Conservation (phyloP, 2,113 vertebrate genomes). For the Anolis carolinensis region DNA sequence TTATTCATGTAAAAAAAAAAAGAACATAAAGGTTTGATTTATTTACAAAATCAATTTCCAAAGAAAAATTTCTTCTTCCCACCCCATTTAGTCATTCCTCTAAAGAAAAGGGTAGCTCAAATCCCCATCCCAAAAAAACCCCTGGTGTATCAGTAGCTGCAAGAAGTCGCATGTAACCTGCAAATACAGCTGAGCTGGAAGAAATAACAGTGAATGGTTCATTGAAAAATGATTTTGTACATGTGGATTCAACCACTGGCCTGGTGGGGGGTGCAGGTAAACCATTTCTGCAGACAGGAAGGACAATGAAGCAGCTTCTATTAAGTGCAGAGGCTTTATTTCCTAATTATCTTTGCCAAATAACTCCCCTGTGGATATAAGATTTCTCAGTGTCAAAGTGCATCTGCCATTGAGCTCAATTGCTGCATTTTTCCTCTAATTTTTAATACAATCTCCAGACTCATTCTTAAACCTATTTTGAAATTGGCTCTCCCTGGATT, state of each 20-base stretch:
- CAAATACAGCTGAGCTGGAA: constrained; percentile 6
- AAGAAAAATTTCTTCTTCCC: background rate
- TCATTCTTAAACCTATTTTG: background rate
- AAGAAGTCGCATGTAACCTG: background rate
- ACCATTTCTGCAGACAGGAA: background rate
- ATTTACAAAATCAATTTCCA: constrained; percentile 22
- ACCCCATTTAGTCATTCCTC: background rate
- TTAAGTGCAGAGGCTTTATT: background rate
- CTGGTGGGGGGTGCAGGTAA: constrained; percentile 6
- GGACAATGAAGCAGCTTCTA: background rate
- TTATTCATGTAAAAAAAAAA: constrained; percentile 50
- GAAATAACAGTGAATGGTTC: constrained; percentile 3
- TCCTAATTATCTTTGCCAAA: background rate
- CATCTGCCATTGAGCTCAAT: background rate
- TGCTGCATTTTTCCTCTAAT: background rate
- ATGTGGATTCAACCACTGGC: background rate
- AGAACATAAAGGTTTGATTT: background rate
- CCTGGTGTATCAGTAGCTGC: background rate
- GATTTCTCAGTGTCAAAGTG: background rate
- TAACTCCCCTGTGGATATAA: background rate
- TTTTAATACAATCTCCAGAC: background rate
- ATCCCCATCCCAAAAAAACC: background rate
- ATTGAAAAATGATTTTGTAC: background rate
- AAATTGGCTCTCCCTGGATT: constrained; percentile 53
- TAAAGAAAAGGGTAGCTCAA: constrained; percentile 21